Evolutionary conservation across 2,113 vertebrate genomes (phyloP).

Genomic region (Pterocles orientalis): DNA sequence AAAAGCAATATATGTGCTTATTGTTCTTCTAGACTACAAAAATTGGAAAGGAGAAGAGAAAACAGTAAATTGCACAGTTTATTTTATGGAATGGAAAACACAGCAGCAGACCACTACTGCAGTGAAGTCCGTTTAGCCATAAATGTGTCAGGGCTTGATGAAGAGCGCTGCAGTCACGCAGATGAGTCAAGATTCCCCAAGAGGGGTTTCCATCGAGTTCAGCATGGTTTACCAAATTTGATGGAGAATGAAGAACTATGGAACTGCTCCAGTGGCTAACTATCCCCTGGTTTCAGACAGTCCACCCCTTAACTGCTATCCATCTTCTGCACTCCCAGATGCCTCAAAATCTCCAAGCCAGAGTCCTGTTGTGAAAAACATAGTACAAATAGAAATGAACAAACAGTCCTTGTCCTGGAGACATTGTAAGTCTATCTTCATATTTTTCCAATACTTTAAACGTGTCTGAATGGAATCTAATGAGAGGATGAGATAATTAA

Average conservation of each 20-base stretch:
- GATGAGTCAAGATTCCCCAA: slow-evolving; percentile 17
- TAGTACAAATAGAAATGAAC: not conserved
- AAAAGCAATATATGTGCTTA: slow-evolving; percentile 46
- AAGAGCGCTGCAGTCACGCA: not conserved
- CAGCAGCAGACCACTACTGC: not conserved
- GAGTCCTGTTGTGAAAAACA: not conserved
- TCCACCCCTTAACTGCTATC: not conserved
- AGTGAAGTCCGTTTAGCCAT: not conserved
- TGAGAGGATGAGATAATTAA: not conserved
- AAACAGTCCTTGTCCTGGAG: not conserved
- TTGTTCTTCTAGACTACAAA: slow-evolving; percentile 34
- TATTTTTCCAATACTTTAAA: not conserved
- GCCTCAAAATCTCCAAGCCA: not conserved
- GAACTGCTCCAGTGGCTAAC: not conserved
- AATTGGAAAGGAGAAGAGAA: slow-evolving; percentile 32
- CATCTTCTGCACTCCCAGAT: not conserved
- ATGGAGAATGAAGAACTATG: not conserved
- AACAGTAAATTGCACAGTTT: not conserved
- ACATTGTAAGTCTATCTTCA: not conserved
- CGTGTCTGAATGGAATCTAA: not conserved
- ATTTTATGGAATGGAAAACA: slow-evolving; percentile 32
- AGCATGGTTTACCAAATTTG: not conserved
- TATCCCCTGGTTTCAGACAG: not conserved
- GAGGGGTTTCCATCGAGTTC: not conserved
- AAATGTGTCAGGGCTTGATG: slow-evolving; percentile 9